Conservation (phyloP, 2,113 vertebrate species). For the Myiozetetes cayanensis region DNA sequence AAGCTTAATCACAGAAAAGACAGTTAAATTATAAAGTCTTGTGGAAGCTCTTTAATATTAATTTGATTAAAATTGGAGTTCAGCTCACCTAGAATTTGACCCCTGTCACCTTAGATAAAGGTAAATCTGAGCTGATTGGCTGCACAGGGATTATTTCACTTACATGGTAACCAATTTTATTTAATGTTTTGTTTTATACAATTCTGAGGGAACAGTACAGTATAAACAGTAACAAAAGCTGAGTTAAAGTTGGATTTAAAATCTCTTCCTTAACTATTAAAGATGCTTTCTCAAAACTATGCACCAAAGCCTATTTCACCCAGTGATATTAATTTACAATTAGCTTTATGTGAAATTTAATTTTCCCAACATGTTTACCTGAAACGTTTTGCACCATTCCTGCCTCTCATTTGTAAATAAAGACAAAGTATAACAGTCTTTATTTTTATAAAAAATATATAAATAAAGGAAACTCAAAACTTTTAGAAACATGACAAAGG, state of each 20-base stretch:
- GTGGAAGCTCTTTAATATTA: slow-evolving; percentile 25
- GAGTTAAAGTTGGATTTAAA: background rate
- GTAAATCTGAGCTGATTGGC: background rate
- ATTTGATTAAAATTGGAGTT: slow-evolving; percentile 40
- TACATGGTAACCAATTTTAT: background rate
- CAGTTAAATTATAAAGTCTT: background rate
- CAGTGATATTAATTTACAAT: background rate
- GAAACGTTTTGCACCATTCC: background rate
- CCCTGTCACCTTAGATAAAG: background rate
- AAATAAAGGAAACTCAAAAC: background rate
- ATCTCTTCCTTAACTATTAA: background rate
- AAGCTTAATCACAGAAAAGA: slow-evolving; percentile 9
- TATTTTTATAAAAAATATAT: background rate
- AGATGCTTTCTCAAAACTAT: background rate
- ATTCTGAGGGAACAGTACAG: background rate
- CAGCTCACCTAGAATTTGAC: background rate
- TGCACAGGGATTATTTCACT: background rate
- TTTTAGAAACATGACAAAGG: background rate
- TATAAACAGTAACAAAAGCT: background rate
- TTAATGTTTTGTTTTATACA: background rate
- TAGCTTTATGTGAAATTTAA: background rate
- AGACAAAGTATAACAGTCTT: background rate
- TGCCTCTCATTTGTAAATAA: background rate
- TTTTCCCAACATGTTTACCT: background rate
- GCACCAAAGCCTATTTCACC: background rate